These are phyloP conservation scores for Chymomyza procnemis DNA, from an alignment of 2,888 invertebrate species.

Conservation along the genomic window DNA sequence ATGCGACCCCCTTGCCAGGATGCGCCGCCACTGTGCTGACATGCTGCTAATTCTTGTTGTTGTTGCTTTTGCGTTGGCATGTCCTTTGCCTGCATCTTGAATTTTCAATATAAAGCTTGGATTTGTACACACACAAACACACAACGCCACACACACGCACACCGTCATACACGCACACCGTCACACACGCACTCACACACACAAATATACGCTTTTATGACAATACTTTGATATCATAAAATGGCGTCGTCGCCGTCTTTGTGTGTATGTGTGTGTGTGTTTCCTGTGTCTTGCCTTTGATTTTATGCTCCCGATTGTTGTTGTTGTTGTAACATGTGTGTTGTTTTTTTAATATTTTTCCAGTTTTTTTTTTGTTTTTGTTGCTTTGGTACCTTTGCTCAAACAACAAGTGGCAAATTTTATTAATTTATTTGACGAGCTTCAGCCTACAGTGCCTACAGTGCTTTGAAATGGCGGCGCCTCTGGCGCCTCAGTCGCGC, in stretches of 20 bases:
- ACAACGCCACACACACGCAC: not conserved
- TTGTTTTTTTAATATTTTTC: too few species aligned
- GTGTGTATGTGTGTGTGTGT: not conserved
- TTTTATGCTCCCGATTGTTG: not conserved
- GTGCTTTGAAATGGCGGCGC: not conserved
- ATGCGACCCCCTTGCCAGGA: not conserved
- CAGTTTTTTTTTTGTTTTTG: not conserved
- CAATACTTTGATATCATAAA: constrained; percentile 4
- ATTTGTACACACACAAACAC: not conserved
- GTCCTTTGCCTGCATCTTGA: not conserved
- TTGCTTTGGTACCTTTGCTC: not conserved
- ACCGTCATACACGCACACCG: not conserved
- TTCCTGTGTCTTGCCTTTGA: not conserved
- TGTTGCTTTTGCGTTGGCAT: not conserved
- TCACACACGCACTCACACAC: not conserved
- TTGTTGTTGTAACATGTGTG: not conserved
- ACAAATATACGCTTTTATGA: not conserved
- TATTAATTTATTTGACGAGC: constrained; percentile 6
- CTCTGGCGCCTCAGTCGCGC: too few species aligned
- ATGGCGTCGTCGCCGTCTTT: not conserved
- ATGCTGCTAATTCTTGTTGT: not conserved
- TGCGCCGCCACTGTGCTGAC: too few species aligned
- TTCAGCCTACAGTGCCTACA: not conserved
- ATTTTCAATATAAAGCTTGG: not conserved
- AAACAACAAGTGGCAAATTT: constrained; percentile 7